phyloP scores from a whole-genome alignment of 1,140 invertebrate genomes.

The Oncopeltus fasciatus region DNA sequence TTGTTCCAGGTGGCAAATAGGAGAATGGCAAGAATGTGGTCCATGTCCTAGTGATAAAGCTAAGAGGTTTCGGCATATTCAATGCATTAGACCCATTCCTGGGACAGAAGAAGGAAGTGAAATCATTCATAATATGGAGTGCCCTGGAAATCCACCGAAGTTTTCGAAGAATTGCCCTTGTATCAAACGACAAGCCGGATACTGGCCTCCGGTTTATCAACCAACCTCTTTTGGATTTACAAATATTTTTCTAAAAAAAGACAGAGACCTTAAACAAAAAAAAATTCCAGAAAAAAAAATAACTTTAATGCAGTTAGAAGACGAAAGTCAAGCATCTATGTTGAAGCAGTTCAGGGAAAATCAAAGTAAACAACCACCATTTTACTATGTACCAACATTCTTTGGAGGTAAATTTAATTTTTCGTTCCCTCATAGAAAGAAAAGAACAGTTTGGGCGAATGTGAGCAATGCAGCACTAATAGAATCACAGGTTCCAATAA shows the following conservation, averaged over 20 bases:
- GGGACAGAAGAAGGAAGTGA: neutral
- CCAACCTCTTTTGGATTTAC: neutral
- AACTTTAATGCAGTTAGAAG: slow-evolving; percentile 1
- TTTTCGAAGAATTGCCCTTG: neutral
- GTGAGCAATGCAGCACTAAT: neutral
- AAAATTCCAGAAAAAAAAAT: neutral
- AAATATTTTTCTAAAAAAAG: neutral
- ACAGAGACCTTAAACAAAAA: neutral
- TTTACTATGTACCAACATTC: neutral
- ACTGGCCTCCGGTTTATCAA: neutral
- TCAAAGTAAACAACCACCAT: neutral
- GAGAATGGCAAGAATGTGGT: slow-evolving; percentile 28
- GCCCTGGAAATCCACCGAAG: neutral
- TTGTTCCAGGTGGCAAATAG: slow-evolving; percentile 28
- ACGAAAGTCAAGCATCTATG: slow-evolving; percentile 5
- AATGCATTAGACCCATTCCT: neutral
- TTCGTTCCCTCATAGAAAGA: neutral
- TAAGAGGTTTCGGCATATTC: neutral
- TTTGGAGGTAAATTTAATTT: neutral
- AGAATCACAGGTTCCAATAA: neutral
- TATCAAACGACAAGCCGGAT: neutral
- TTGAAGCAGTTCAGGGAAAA: slow-evolving; percentile 1
- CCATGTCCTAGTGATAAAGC: slow-evolving; percentile 5
- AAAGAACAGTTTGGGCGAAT: neutral
- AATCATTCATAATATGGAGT: neutral